phyloP scores from a whole-genome alignment of 2,113 vertebrate genomes.

The Anser cygnoides region DNA sequence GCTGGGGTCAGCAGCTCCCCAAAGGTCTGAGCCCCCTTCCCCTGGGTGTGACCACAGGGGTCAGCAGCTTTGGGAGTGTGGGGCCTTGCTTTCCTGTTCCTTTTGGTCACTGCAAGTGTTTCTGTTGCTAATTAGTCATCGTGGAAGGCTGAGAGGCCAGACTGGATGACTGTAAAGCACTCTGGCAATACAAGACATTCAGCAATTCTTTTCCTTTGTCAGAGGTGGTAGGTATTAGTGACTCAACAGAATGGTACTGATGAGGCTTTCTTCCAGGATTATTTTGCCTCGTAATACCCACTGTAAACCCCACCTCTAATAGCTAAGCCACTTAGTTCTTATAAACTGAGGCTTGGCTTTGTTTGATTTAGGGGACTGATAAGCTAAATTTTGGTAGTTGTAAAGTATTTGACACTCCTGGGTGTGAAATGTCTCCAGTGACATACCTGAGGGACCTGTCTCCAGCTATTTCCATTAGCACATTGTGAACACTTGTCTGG shows the following conservation, averaged over 20 bases:
- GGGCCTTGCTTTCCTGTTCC: neutral
- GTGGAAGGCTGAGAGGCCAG: neutral
- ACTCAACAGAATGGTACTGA: neutral
- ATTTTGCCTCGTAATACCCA: neutral
- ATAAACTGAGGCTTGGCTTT: neutral
- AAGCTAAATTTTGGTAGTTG: fast-evolving
- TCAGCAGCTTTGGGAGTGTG: neutral
- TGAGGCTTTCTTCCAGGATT: neutral
- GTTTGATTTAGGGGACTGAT: fast-evolving
- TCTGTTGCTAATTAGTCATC: neutral
- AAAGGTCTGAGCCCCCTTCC: neutral
- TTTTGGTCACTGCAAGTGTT: neutral
- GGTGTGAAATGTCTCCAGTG: neutral
- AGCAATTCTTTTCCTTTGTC: neutral
- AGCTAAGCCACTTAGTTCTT: neutral
- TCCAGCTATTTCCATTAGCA: fast-evolving
- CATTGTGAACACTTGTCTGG: neutral
- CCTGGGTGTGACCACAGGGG: neutral
- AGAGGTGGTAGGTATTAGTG: neutral
- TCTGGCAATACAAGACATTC: neutral
- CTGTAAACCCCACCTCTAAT: neutral
- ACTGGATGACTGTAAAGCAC: neutral
- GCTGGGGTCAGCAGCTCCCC: neutral
- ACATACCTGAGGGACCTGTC: neutral
- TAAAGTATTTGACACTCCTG: fast-evolving